Evolutionary conservation across 2,888 invertebrate genomes (phyloP), one percentile per base, ranked within the genome.

Genomic region (Mechanitis mazaeus): DNA sequence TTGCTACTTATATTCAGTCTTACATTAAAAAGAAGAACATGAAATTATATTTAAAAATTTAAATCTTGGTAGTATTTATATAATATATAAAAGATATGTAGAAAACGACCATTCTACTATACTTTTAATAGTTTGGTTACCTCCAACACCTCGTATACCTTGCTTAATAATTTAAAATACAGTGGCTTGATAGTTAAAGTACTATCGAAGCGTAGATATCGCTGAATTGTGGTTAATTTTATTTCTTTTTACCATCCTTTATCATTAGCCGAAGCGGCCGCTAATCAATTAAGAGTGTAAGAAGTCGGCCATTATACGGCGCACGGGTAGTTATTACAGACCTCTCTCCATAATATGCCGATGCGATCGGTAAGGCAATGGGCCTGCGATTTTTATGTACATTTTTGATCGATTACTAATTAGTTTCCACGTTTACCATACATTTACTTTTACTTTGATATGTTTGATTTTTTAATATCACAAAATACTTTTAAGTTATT

Each of bases 271-370:
- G 80, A 80, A 83, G 86, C 86, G 84, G 87, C 90, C 90, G 90
- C 90, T 90, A 90, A 91, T 90, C 91, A 91, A 91, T 91, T 90
- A 91, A 90, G 89, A 89, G 87, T 84, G 85, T 88, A 89, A 89
- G 89, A 87, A 88, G 89, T 88, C 86, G 81, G 85, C 87, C 83
- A 89, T 90, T 90, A 90, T 86, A 83, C 83, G 81, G 78, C 80
- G 85, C 80, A 80, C 86, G 88, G 85, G 86, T 83, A 84, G 88
- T 88, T 88, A 90, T 90, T 90, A 90, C 84, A 81, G 83, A 75
- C 81, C 76, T 77, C 79, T 83, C 84, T 80, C 81, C 83, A 85
- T 85, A 88, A 88, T 86, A 87, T 83, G 81, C 78, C 87, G 86
- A 86, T 87, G 79, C 78, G 85, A 88, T 89, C 90, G 89, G 87